These are phyloP conservation scores for Syngnathoides biaculeatus DNA, from an alignment of 2,113 vertebrate genomes.

Conservation along the genomic window DNA sequence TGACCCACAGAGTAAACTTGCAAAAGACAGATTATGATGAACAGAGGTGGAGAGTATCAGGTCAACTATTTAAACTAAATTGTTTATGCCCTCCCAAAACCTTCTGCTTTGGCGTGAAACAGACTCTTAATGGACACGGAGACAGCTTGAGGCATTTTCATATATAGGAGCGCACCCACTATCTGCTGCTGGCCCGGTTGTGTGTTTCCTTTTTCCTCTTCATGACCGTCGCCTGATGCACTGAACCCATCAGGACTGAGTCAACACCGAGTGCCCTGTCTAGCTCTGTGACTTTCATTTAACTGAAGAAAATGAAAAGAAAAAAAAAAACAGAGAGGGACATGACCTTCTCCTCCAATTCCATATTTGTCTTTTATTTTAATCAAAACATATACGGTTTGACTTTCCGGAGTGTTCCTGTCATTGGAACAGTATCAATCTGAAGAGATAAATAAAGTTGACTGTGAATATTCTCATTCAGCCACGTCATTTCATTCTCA, in stretches of 20 bases:
- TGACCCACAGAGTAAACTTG: background rate
- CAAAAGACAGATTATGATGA: conserved; percentile 4
- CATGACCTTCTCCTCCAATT: conserved; percentile 5
- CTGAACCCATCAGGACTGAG: conserved; percentile 27
- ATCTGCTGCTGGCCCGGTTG: conserved; percentile 11
- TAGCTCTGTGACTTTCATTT: conserved; percentile 15
- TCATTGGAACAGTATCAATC: no score
- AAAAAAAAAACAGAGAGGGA: background rate
- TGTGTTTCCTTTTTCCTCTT: background rate
- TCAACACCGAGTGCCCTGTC: conserved; percentile 16
- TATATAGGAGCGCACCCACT: conserved; percentile 35
- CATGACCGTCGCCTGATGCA: background rate
- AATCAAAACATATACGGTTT: conserved; percentile 3
- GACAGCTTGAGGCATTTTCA: conserved; percentile 38
- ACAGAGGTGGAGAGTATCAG: conserved; percentile 17
- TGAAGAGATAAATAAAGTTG: no score
- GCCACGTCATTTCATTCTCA: no score
- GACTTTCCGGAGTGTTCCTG: background rate
- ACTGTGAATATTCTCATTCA: no score
- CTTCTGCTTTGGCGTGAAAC: conserved; percentile 9
- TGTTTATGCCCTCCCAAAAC: conserved; percentile 9
- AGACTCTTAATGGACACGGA: conserved; percentile 47
- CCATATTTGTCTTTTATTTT: background rate
- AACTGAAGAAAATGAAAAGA: background rate
- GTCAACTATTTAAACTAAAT: conserved; percentile 12